These are phyloP conservation scores for Acleris sparsana DNA, from an alignment of 2,888 invertebrate genomes.

Conservation along the genomic window DNA sequence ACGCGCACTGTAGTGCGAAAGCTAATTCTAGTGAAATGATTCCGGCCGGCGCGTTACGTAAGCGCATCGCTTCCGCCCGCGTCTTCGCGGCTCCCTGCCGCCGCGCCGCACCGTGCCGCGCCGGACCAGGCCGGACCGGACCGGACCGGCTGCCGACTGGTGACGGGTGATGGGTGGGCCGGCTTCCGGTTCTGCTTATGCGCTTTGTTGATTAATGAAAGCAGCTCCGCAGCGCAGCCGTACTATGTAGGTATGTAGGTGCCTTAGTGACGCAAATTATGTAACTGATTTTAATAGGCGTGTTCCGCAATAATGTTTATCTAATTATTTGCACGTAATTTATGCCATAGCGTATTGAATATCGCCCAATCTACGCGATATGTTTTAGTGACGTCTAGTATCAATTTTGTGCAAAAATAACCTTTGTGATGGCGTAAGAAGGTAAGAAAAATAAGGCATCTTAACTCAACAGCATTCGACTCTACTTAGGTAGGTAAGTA, in stretches of 20 bases:
- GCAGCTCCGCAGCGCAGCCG: constrained; percentile 5
- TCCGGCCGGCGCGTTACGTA: constrained; percentile 35
- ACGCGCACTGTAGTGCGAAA: constrained; percentile 6
- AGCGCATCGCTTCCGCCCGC: constrained; percentile 36
- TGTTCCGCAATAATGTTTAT: constrained; percentile 8
- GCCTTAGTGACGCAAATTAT: constrained; percentile 8
- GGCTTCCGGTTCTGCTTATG: not conserved
- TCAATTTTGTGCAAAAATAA: no score
- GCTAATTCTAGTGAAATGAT: constrained; percentile 40
- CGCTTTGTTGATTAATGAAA: constrained; percentile 3
- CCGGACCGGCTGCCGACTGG: no score
- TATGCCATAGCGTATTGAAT: not conserved
- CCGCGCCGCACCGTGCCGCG: not conserved
- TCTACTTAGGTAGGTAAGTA: no score
- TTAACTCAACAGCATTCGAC: no score
- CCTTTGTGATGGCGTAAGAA: no score
- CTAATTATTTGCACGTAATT: constrained; percentile 17
- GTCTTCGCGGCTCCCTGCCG: constrained; percentile 9
- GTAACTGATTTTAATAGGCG: constrained; percentile 15
- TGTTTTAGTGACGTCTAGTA: no score
- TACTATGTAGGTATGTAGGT: not conserved
- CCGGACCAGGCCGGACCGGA: not conserved
- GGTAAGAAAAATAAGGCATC: no score
- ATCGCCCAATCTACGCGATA: not conserved
- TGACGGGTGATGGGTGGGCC: no score